Percentiles rank a stretch among this genome's conserved stretches.
Evolutionary conservation across 2,113 vertebrate species (phyloP).

Genomic region (Machaerirhynchus nigripectus): DNA sequence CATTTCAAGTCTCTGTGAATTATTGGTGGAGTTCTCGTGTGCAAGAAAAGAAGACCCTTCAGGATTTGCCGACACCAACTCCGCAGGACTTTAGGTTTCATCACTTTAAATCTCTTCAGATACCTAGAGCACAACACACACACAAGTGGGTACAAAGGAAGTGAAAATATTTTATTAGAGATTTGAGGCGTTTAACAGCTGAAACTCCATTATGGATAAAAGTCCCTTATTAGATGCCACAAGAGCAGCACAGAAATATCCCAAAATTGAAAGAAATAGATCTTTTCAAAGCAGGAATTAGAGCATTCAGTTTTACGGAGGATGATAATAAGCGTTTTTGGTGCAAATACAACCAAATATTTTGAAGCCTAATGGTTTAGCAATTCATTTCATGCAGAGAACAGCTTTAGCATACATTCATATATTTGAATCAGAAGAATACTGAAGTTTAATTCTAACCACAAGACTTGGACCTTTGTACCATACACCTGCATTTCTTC

Average conservation of each 20-base stretch:
- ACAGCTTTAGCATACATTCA: background rate
- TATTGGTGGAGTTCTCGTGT: constrained; percentile 94
- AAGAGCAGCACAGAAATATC: constrained; percentile 5
- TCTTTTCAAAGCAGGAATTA: background rate
- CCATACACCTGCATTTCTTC: background rate
- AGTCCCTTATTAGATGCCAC: background rate
- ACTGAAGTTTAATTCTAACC: background rate
- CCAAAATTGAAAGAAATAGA: background rate
- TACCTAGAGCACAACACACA: constrained; percentile 75
- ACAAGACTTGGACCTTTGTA: background rate
- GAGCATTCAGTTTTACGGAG: background rate
- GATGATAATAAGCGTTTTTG: background rate
- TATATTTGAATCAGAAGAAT: background rate
- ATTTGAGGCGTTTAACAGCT: background rate
- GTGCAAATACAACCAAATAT: constrained; percentile 31
- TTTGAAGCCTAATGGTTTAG: background rate
- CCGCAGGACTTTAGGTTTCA: constrained; percentile 95
- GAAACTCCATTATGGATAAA: background rate
- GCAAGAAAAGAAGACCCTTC: constrained; percentile 95
- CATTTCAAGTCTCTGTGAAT: constrained; percentile 98
- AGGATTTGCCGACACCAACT: constrained; percentile 98
- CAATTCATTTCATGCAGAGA: background rate
- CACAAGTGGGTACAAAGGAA: background rate
- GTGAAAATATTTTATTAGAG: background rate
- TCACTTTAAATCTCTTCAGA: constrained; percentile 97